Conservation (phyloP, 2,888 invertebrate genomes). For the Macropis europaea region DNA sequence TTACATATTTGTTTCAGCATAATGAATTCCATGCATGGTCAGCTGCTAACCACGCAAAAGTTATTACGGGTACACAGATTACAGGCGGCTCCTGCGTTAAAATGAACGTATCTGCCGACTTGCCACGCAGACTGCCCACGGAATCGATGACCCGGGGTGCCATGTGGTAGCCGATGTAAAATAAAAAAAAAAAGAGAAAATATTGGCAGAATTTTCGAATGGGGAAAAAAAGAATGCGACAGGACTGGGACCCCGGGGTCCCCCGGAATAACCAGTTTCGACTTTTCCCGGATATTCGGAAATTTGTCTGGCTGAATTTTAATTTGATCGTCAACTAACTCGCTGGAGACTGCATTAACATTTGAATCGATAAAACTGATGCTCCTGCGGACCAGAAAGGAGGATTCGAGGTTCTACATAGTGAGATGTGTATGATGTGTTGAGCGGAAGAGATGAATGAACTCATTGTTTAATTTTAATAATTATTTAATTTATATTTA, state of each 20-base stretch:
- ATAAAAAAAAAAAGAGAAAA: conserved; percentile 9
- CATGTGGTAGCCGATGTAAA: conserved; percentile 22
- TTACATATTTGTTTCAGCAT: conserved; percentile 60
- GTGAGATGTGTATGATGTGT: no score
- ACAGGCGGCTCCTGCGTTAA: conserved; percentile 50
- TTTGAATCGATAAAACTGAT: no score
- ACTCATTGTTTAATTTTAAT: no score
- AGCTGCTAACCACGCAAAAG: conserved; percentile 66
- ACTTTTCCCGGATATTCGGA: background rate
- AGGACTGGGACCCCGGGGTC: background rate
- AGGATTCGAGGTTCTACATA: no score
- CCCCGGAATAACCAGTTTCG: background rate
- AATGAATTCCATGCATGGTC: conserved; percentile 67
- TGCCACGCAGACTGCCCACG: conserved; percentile 47
- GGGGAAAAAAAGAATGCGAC: conserved; percentile 5
- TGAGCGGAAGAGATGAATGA: no score
- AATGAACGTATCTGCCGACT: conserved; percentile 55
- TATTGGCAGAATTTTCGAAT: conserved; percentile 16
- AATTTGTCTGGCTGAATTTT: background rate
- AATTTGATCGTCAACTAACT: background rate
- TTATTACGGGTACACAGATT: conserved; percentile 63
- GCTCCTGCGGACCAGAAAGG: no score
- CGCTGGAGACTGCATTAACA: no score
- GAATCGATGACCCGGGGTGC: conserved; percentile 38
- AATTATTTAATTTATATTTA: no score